Conservation (phyloP, 2,888 invertebrate species). For the Pristionchus mayeri region DNA sequence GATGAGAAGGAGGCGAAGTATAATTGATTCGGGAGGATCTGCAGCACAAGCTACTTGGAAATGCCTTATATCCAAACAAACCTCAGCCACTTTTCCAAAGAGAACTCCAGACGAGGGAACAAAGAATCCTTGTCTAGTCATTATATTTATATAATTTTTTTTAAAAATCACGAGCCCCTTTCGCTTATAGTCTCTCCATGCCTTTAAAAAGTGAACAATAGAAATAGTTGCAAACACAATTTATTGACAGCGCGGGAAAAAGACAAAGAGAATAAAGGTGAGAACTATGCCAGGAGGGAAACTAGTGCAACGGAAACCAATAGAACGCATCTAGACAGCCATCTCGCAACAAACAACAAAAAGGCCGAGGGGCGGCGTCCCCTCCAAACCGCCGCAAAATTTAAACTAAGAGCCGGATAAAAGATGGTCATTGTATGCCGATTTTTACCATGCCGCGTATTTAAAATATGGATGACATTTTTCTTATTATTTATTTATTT, state of each 20-base stretch:
- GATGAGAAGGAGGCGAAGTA: slow-evolving; percentile 59
- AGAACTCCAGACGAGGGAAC: slow-evolving; percentile 19
- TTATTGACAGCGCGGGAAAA: background rate
- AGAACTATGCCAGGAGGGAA: slow-evolving; percentile 31
- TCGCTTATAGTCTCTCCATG: slow-evolving; percentile 1
- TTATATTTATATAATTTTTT: too few species aligned
- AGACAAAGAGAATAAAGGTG: background rate
- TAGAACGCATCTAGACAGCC: too few species aligned
- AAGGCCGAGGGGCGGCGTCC: slow-evolving; percentile 26
- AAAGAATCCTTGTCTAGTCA: slow-evolving; percentile 9
- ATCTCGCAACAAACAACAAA: slow-evolving; percentile 41
- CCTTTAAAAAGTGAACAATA: background rate
- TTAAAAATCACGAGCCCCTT: background rate
- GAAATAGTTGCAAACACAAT: background rate
- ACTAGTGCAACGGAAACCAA: background rate
- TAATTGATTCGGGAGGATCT: slow-evolving; percentile 58
- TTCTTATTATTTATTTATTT: too few species aligned
- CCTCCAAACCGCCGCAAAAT: too few species aligned
- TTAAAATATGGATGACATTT: too few species aligned
- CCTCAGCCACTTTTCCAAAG: slow-evolving; percentile 43
- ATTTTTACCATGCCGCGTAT: too few species aligned
- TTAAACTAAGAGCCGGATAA: too few species aligned
- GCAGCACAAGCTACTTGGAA: slow-evolving; percentile 25
- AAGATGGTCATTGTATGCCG: too few species aligned
- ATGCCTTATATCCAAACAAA: background rate